These are phyloP conservation scores for Percina caprodes DNA, from an alignment of 2,113 vertebrate genomes.

Conservation along the genomic window DNA sequence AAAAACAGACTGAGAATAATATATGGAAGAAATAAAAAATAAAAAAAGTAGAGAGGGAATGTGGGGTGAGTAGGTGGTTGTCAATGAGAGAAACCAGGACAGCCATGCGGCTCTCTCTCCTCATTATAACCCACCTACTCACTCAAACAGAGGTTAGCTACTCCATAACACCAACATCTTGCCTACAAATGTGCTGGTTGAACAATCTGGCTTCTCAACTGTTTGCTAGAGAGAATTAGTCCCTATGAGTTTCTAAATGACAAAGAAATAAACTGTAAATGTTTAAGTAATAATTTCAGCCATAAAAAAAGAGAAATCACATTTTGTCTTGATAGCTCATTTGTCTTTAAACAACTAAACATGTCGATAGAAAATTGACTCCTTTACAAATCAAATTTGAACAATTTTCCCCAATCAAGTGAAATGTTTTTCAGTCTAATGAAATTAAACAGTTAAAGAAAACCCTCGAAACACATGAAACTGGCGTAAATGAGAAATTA, in stretches of 20 bases:
- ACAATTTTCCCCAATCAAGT: background rate
- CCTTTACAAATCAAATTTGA: background rate
- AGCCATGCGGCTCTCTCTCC: slow-evolving; percentile 35
- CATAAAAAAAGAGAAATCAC: background rate
- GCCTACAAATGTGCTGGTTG: background rate
- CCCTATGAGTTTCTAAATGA: background rate
- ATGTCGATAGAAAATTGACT: background rate
- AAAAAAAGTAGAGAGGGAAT: background rate
- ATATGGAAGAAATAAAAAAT: background rate
- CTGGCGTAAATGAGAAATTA: too few species aligned
- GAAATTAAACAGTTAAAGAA: slow-evolving; percentile 6
- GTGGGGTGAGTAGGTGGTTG: background rate
- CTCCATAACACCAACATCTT: slow-evolving; percentile 21
- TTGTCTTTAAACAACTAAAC: background rate
- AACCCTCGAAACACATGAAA: background rate
- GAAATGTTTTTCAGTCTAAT: background rate
- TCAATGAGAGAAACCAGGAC: slow-evolving; percentile 2
- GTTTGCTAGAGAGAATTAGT: slow-evolving; percentile 1
- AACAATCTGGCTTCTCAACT: slow-evolving; percentile 21
- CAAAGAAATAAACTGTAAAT: background rate
- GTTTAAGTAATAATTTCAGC: background rate
- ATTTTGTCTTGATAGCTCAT: background rate
- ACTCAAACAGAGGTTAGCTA: slow-evolving; percentile 15
- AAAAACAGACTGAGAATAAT: background rate
- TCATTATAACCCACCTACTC: slow-evolving; percentile 34